Base-by-base conservation (phyloP, 2,797 vertebrate genomes). In the Amblyopsis hoosieri region DNA sequence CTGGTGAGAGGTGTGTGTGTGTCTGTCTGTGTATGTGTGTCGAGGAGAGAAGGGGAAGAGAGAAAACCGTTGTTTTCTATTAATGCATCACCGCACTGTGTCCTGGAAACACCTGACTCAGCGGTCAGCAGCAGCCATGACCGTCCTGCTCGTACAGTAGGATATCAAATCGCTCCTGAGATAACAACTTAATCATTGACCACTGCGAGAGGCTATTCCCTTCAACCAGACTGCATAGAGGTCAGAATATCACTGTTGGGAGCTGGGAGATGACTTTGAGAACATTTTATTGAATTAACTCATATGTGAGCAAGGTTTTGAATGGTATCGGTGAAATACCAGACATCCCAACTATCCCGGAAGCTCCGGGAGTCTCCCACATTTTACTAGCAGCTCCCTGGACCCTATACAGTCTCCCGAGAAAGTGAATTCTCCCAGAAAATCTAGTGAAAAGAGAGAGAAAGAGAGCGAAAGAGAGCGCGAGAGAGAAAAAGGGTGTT, bases 181-280 rank as follows among this genome's bases (percentile, higher is more conserved):
- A 98, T 98, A 97, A 96, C 92, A 87, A 95, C 94, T 96, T 9
- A 96, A 99, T 98, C 96, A 96, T 97, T 96, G 95, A 94, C 96
- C 94, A 95, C 94, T 93, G 90, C 88, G 91, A 96, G 95, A 97
- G 96, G 96, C 95, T 96, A 97, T 97, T 96, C 95, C 94, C 95
- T 91, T 94, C 94, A 95, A 96, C 96, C 94, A 92, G 92, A 94
- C 92, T 84, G 92, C 92, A 94, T 93, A 94, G 95, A 75, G 91
- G 93, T 96, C 95, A 96, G 80, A 94, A 94, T 88, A 92, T 93
- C 92, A 90, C 87, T 8, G 46, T 15, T 50, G 13, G 48, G 14
- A 14, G 48, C 12, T 2, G 12, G 48, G 48, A 15, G 48, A 37
- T 37, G 37, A 37, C 6, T 37, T 37, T 14, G n/a, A 12, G 47